These are phyloP conservation scores for Gymnoscelis rufifasciata DNA, from an alignment of 2,888 invertebrate species.

Conservation along the genomic window DNA sequence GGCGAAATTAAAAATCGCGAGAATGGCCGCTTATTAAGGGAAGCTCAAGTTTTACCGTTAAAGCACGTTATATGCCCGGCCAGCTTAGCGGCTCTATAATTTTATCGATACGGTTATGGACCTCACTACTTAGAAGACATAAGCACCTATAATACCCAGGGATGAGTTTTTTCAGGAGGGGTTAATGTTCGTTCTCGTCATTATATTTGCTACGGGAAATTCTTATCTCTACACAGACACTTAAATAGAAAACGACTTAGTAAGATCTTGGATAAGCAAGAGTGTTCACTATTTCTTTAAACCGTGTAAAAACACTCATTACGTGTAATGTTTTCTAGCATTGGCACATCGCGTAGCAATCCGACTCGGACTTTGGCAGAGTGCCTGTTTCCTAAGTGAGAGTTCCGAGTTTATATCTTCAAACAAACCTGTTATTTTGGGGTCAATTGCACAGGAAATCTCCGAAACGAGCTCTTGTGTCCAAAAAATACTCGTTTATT, in stretches of 20 bases:
- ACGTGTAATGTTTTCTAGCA: conserved; percentile 30
- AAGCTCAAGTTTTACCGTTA: conserved; percentile 25
- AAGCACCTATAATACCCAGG: conserved; percentile 10
- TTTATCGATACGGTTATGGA: conserved; percentile 25
- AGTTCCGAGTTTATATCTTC: conserved; percentile 33
- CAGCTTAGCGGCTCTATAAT: conserved; percentile 23
- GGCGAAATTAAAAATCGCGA: conserved; percentile 51
- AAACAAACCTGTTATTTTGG: conserved; percentile 31
- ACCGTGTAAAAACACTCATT: conserved; percentile 31
- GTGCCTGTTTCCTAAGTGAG: conserved; percentile 33
- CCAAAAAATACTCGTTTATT: conserved; percentile 26
- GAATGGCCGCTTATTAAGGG: conserved; percentile 32
- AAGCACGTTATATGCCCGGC: conserved; percentile 23
- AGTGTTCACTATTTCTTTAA: conserved; percentile 15
- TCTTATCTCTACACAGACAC: conserved; percentile 1
- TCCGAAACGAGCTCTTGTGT: conserved; percentile 27
- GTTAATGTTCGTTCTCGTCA: conserved; percentile 1
- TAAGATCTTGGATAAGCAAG: conserved; percentile 10
- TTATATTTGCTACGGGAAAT: neutral
- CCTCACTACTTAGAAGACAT: conserved; percentile 13
- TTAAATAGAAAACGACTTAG: neutral
- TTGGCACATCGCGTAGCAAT: conserved; percentile 24
- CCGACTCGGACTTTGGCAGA: conserved; percentile 30
- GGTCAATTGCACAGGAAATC: conserved; percentile 33
- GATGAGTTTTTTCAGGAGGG: conserved; percentile 12